Evolutionary conservation across 2,888 invertebrate genomes (phyloP).

Genomic region (Scrobipalpa atriplicella): DNA sequence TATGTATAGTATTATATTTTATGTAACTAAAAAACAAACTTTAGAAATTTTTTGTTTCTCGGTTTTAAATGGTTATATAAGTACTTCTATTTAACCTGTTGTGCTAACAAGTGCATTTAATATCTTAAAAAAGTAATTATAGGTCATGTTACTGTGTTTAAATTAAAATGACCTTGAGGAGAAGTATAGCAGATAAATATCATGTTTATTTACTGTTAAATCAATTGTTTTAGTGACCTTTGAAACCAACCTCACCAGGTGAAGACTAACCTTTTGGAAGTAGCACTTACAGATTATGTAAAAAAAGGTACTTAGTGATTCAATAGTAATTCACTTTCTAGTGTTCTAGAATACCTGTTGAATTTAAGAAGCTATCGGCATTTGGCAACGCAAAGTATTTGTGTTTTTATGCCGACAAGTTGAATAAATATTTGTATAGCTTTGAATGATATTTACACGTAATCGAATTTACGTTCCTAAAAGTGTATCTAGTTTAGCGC

Average conservation of each 20-base stretch:
- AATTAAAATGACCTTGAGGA: not conserved
- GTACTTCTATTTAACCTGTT: too few relatives aligned
- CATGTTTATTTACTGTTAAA: not conserved
- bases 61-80: too few relatives aligned
- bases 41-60: too few relatives aligned
- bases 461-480: not conserved
- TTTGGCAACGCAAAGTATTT: constrained; percentile 9
- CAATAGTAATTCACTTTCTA: not conserved
- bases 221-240: not conserved
- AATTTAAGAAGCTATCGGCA: constrained; percentile 2
- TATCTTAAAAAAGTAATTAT: too few relatives aligned
- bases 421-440: constrained; percentile 28
- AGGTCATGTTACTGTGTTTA: not conserved
- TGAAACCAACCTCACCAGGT: not conserved
- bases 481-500: not conserved
- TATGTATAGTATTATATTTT: too few relatives aligned
- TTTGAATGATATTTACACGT: not conserved
- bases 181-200: not conserved
- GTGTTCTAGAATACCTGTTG: constrained; percentile 2
- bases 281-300: not conserved
- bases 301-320: not conserved
- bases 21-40: too few relatives aligned
- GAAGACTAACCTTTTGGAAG: not conserved
- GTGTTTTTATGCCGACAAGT: constrained; percentile 20
- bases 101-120: too few relatives aligned